A percentile compares a stretch with the other conserved stretches of the same genome.
These are phyloP conservation scores for Sycophila texana DNA, from an alignment of 2,888 invertebrate species.

Conservation along the genomic window DNA sequence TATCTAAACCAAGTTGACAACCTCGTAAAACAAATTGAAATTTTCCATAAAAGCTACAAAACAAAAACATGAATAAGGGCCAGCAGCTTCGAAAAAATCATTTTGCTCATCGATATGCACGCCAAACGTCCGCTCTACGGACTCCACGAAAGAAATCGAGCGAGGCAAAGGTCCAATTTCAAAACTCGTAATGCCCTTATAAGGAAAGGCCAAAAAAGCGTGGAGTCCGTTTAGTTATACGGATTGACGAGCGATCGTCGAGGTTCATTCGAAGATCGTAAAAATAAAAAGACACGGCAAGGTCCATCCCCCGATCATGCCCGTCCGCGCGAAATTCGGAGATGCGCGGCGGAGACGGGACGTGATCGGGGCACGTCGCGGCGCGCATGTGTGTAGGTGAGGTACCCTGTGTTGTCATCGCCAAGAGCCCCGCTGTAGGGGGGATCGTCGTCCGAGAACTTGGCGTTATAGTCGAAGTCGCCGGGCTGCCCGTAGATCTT, in stretches of 20 bases:
- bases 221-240: constrained; percentile 25
- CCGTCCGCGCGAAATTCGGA: background rate
- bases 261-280: background rate
- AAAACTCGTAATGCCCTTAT: constrained; percentile 70
- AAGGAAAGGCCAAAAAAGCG: constrained; percentile 65
- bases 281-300: background rate
- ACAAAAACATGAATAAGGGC: no score
- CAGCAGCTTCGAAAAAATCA: no score
- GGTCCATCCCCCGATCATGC: background rate
- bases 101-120: no score
- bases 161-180: constrained; percentile 63
- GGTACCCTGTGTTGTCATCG: constrained; percentile 77
- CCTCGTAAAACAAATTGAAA: background rate
- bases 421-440: constrained; percentile 72
- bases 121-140: no score
- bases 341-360: background rate
- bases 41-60: no score
- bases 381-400: constrained; percentile 19
- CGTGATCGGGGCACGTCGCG: background rate
- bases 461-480: constrained; percentile 70
- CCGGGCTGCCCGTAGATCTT: constrained; percentile 76
- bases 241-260: background rate
- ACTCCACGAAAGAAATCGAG: no score
- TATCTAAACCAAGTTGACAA: background rate
- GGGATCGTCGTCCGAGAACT: constrained; percentile 72